phyloP scores from a whole-genome alignment of 2,797 vertebrate genomes.

The Typhlichthys subterraneus region DNA sequence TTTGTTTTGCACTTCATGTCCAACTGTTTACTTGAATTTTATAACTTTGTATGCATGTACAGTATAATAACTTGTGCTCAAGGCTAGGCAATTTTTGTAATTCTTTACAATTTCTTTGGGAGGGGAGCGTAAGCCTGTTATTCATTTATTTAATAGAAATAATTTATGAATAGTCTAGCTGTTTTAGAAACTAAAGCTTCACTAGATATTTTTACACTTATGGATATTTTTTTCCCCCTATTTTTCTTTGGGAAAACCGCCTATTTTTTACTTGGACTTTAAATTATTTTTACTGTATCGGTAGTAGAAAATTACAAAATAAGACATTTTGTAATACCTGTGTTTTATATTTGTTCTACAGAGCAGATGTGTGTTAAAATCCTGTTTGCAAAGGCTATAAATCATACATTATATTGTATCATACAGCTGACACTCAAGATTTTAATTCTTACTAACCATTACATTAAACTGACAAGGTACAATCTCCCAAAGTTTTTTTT shows the following conservation, averaged over 20 bases:
- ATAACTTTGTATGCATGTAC: too few relatives aligned
- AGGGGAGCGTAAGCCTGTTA: too few relatives aligned
- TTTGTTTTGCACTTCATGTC: background rate
- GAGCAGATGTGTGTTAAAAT: constrained; percentile 21
- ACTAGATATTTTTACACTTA: background rate
- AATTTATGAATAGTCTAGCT: too few relatives aligned
- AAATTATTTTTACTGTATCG: too few relatives aligned
- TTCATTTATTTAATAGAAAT: too few relatives aligned
- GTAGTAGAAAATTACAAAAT: background rate
- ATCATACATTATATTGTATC: constrained; percentile 12
- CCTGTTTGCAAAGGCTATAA: background rate
- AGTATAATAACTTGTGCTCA: too few relatives aligned
- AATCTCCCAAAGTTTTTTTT: background rate
- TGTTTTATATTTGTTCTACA: background rate
- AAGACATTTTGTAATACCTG: background rate
- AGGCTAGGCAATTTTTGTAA: too few relatives aligned
- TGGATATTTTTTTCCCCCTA: background rate
- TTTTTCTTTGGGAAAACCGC: background rate
- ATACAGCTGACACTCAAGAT: constrained; percentile 14
- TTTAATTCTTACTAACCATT: background rate
- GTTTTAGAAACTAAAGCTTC: background rate
- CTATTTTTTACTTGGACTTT: too few relatives aligned
- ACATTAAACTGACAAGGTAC: background rate
- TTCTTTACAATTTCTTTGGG: too few relatives aligned
- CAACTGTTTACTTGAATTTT: background rate